Base-by-base conservation (phyloP, 2,888 invertebrate genomes). In the Operophtera brumata region DNA sequence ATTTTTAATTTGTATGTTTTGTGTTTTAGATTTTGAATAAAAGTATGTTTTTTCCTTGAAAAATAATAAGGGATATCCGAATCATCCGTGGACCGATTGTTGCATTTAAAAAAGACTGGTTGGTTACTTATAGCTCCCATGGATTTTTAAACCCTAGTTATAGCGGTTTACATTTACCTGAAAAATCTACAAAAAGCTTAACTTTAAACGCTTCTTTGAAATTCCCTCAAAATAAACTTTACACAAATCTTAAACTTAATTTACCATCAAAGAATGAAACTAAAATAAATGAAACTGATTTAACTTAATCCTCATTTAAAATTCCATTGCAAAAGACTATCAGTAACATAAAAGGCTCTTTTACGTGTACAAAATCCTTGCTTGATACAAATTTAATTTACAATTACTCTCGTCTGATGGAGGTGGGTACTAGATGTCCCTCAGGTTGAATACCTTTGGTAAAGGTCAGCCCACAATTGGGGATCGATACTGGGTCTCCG, bases 361-460 rank as follows among this genome's bases (percentile, higher is more conserved):
- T 45, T 12, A 25, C 20, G 26, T 25, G 39, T n/a, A 25, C 41
- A 41, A 35, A 46, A 42, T 54, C 36, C 43, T 47, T 37, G 39
- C 13, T 37, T 43, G 11, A 25, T 48, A 55, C 43, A 51, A 56
- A 56, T 56, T 47, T 40, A 56, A 56, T 51, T 51, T 51, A 30
- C 47, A 51, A 51, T 55, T 43, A 50, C 50, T 26, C 35, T 43
- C 34, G 47, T 34, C 51, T 51, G 50, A 51, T 39, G 35, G 25
- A 47, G 46, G 55, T 34, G 11, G 11, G 34, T 47, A 45, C 37
- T 20, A 20, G 12, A 1, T 36, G 36, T 43, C 36, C 47, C 47
- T 20, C n/a, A 57, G 51, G 55, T 46, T 51, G 50, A 47, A 48
- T 42, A 47, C 40, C 56, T 51, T 32, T 39, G 41, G 42, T 28